phyloP scores from a whole-genome alignment of 2,888 invertebrate species.

The Lottia scabra region DNA sequence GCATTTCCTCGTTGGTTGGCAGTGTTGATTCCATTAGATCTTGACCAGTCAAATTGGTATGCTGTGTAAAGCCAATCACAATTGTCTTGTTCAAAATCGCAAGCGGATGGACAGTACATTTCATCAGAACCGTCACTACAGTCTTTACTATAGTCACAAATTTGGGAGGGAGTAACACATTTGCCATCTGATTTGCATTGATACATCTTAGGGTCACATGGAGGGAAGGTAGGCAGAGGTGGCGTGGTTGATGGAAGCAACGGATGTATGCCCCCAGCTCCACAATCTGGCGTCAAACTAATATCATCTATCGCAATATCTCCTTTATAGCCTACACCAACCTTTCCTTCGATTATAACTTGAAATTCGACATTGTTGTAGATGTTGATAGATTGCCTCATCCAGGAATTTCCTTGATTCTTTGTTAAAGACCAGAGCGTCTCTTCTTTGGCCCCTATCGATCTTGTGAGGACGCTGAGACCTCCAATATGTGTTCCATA shows the following conservation, averaged over 20 bases:
- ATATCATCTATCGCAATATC: conserved; percentile 65
- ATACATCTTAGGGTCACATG: conserved; percentile 27
- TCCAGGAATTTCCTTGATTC: conserved; percentile 45
- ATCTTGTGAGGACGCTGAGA: conserved; percentile 44
- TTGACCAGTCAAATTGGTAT: conserved; percentile 56
- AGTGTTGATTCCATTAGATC: conserved; percentile 32
- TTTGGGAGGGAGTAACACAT: conserved; percentile 38
- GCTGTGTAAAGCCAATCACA: conserved; percentile 57
- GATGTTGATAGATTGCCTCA: conserved; percentile 33
- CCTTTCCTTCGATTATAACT: conserved; percentile 55
- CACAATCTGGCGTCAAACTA: conserved; percentile 60
- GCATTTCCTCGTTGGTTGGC: conserved; percentile 33
- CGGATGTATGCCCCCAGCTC: conserved; percentile 30
- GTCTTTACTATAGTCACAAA: conserved; percentile 43
- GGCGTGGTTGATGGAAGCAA: conserved; percentile 29
- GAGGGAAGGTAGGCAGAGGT: conserved; percentile 13
- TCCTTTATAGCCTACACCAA: conserved; percentile 52
- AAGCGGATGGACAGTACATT: conserved; percentile 44
- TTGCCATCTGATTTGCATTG: conserved; percentile 34
- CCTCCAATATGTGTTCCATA: conserved; percentile 50
- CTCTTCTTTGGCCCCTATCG: conserved; percentile 30
- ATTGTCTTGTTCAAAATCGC: conserved; percentile 55
- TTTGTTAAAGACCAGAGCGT: conserved; percentile 33
- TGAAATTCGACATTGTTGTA: conserved; percentile 40
- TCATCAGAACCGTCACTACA: conserved; percentile 42